These are phyloP conservation scores for Euwallacea similis DNA, from an alignment of 1,140 invertebrate species.

Conservation along the genomic window DNA sequence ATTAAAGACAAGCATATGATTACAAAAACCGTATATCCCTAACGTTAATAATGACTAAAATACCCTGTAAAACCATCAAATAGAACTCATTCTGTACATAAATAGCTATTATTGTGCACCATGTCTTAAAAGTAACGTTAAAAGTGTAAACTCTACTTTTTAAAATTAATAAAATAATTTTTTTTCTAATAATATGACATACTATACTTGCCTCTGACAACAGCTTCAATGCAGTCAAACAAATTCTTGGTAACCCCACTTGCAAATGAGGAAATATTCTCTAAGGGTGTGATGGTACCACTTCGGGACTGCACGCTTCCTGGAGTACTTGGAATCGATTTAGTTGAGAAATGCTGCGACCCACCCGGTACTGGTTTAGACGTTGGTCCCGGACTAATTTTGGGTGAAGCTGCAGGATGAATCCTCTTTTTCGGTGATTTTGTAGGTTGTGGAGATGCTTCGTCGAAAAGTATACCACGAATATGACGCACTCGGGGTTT, in stretches of 20 bases:
- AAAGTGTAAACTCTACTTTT: too few relatives aligned
- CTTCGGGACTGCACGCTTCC: background rate
- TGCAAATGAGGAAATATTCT: too few relatives aligned
- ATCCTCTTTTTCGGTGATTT: slow-evolving; percentile 43
- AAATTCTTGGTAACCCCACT: slow-evolving; percentile 17
- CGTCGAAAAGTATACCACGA: slow-evolving; percentile 61
- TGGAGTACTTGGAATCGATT: background rate
- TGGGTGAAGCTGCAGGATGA: background rate
- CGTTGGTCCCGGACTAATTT: background rate
- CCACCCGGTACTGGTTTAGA: slow-evolving; percentile 39
- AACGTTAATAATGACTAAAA: too few relatives aligned
- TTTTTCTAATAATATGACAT: background rate
- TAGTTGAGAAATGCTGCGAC: background rate
- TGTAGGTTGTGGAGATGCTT: slow-evolving; percentile 44
- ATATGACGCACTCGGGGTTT: slow-evolving; percentile 60
- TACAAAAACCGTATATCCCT: too few relatives aligned
- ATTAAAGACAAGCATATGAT: too few relatives aligned
- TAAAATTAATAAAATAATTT: background rate
- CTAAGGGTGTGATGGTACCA: too few relatives aligned
- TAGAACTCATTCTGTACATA: background rate
- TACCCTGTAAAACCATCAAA: too few relatives aligned
- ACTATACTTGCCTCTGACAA: slow-evolving; percentile 14
- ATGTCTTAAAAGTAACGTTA: too few relatives aligned
- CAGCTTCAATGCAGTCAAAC: slow-evolving; percentile 33
- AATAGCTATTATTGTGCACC: background rate